phyloP scores from a whole-genome alignment of 2,797 vertebrate genomes.

The Danio aesculapii region DNA sequence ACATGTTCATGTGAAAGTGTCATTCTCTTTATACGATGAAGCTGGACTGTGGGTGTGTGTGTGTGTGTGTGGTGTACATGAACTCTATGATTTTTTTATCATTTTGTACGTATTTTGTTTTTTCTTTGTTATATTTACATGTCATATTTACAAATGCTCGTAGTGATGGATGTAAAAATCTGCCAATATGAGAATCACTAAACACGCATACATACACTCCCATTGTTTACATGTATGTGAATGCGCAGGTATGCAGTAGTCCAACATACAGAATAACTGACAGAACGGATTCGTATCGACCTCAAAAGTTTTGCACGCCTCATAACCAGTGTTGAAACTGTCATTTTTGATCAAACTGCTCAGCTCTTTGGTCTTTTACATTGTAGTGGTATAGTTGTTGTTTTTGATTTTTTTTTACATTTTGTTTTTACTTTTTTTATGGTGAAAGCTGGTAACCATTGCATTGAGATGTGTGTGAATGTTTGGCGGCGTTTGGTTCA shows the following conservation, averaged over 20 bases:
- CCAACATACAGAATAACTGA: conserved; percentile 42
- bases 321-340: conserved; percentile 49
- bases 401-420: conserved; percentile 73
- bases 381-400: conserved; percentile 78
- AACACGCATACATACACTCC: conserved; percentile 2
- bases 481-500: conserved; percentile 23
- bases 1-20: conserved; percentile 57
- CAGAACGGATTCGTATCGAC: conserved; percentile 21
- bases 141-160: conserved; percentile 22
- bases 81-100: conserved; percentile 26
- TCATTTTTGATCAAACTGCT: conserved; percentile 34
- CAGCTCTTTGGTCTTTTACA: conserved; percentile 68
- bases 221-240: conserved; percentile 43
- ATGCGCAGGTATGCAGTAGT: conserved; percentile 38
- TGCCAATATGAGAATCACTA: conserved; percentile 1
- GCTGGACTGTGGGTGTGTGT: conserved; percentile 62
- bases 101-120: conserved; percentile 23
- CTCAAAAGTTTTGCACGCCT: conserved; percentile 37
- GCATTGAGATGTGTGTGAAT: conserved; percentile 47
- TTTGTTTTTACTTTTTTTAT: conserved; percentile 63
- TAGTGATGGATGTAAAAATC: background rate
- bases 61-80: conserved; percentile 35
- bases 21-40: conserved; percentile 58
- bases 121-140: conserved; percentile 26
- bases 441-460: conserved; percentile 44